These are phyloP conservation scores for Drosophila persimilis DNA, from an alignment of 1,140 invertebrate genomes.

Conservation along the genomic window DNA sequence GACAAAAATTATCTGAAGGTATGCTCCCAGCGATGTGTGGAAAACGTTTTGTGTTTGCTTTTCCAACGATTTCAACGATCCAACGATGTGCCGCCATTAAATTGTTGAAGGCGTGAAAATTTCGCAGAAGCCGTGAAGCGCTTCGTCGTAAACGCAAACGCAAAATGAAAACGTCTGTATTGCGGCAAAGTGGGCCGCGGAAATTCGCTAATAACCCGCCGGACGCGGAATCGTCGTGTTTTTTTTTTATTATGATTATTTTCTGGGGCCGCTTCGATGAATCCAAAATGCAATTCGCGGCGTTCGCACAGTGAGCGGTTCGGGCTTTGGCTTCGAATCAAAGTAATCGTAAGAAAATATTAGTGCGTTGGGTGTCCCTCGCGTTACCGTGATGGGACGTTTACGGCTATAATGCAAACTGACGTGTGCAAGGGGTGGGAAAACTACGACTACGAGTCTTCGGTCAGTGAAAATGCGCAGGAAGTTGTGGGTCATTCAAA, in stretches of 20 bases:
- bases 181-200: constrained; percentile 30
- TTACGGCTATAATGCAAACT: constrained; percentile 34
- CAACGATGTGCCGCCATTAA: constrained; percentile 57
- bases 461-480: background rate
- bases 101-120: constrained; percentile 62
- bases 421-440: constrained; percentile 35
- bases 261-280: constrained; percentile 22
- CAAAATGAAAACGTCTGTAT: too few relatives aligned
- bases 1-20: constrained; percentile 26
- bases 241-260: constrained; percentile 55
- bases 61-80: constrained; percentile 4
- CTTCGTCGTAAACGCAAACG: constrained; percentile 20
- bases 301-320: background rate
- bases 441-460: constrained; percentile 5
- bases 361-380: constrained; percentile 5
- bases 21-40: constrained; percentile 24
- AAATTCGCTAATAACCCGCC: constrained; percentile 57
- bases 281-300: constrained; percentile 20
- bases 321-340: too few relatives aligned
- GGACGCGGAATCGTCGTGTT: constrained; percentile 46
- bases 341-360: constrained; percentile 50
- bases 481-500: background rate
- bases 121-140: constrained; percentile 15
- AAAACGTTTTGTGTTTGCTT: constrained; percentile 58
- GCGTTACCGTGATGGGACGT: background rate